Base-by-base conservation (phyloP, 2,113 vertebrate species). In the Manacus vitellinus region DNA sequence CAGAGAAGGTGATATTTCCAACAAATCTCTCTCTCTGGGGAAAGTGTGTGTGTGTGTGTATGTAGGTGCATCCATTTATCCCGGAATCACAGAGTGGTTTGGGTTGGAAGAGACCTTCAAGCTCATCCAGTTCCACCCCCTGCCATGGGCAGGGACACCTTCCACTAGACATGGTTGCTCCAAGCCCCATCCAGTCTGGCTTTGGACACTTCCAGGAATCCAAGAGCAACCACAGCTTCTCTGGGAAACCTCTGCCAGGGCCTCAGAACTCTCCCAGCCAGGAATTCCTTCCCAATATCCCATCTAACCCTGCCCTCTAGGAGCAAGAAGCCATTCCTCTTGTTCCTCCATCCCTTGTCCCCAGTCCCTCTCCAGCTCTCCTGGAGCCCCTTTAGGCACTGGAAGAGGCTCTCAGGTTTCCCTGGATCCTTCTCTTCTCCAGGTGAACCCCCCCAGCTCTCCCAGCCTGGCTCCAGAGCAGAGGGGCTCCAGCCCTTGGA, bases 81-180 rank as follows among this genome's bases (percentile, higher is more conserved):
- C 9, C 5, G 20, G 37, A n/a, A 74, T 46, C 23, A 30, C 19
- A 28, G 27, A 13, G 1, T 33, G 33, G 10, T 35, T 44, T 74
- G 59, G 22, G 22, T 44, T 43, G 35, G 37, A 66, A 52, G 23
- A 12, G 16, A 20, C 12, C 10, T 23, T 33, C 8, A 66, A 44
- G 14, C 3, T 14, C 58, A 49, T 43, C 28, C 1, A 1, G 0
- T 41, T 6, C 5, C 7, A 15, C 3, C 6, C 6, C 10, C 17
- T 65, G 51, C 31, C 41, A 5, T 6, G 13, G 6, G 10, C 75
- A 80, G 66, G 30, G 17, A 35, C 41, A 30, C 3, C 49, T 63
- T 2, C 56, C 56, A 7, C 15, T 14, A 0, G 10, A 2, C 23
- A 47, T 44, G 46, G 18, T 0, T 33, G 33, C n/a, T 55, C 10